Evolutionary conservation across 2,888 invertebrate genomes (phyloP).

Genomic region (Oithona nana): DNA sequence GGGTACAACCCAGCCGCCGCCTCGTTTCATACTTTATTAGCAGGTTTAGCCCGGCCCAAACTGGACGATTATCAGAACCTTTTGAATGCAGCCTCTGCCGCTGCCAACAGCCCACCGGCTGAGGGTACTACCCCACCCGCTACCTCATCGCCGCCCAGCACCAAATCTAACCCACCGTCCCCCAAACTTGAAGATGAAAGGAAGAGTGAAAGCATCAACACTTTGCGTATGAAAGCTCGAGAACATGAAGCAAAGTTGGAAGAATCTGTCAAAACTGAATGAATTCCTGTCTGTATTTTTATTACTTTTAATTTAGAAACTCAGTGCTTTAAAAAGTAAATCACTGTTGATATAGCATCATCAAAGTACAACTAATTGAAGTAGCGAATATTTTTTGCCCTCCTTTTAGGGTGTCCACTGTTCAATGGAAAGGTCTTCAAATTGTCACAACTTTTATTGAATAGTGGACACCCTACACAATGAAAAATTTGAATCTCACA

Average conservation of each 20-base stretch:
- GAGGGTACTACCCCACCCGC: neutral
- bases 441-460: no score
- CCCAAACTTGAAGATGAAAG: neutral
- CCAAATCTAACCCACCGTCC: neutral
- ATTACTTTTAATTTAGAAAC: no score
- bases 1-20: slow-evolving; percentile 30
- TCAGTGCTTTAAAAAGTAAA: no score
- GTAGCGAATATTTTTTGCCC: no score
- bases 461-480: no score
- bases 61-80: slow-evolving; percentile 21
- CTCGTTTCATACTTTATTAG: slow-evolving; percentile 66
- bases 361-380: no score
- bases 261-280: no score
- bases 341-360: no score
- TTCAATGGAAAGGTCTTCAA: no score
- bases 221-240: slow-evolving; percentile 58
- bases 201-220: slow-evolving; percentile 4
- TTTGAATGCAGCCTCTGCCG: neutral
- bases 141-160: neutral
- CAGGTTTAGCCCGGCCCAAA: slow-evolving; percentile 46
- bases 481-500: no score
- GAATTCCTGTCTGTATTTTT: no score
- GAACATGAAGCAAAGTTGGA: slow-evolving; percentile 72
- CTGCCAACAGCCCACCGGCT: neutral
- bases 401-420: no score